phyloP scores from a whole-genome alignment of 1,140 invertebrate species.

The Cryptotermes secundus region DNA sequence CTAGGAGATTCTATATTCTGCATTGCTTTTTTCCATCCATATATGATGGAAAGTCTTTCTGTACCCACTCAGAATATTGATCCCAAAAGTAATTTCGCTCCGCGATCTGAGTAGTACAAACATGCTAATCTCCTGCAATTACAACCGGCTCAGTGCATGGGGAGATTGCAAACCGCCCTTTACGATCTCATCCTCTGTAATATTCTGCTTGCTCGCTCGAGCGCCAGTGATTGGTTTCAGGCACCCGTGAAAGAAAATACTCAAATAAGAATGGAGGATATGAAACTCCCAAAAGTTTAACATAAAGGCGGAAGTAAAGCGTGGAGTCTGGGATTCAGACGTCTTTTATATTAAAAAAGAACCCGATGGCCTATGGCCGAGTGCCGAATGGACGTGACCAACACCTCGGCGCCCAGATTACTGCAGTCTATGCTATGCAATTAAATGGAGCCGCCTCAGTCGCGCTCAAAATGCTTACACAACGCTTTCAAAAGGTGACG shows the following conservation, averaged over 20 bases:
- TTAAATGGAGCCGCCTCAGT: no score
- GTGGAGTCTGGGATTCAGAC: background rate
- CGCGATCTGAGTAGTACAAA: background rate
- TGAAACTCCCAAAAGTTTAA: background rate
- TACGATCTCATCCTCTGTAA: background rate
- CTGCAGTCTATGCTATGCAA: no score
- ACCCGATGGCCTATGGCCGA: background rate
- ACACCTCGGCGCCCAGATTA: no score
- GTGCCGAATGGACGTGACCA: background rate
- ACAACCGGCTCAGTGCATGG: background rate
- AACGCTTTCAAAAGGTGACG: no score
- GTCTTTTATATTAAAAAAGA: background rate
- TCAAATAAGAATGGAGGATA: background rate
- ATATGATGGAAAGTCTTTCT: background rate
- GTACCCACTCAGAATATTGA: background rate
- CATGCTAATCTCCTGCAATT: constrained; percentile 6
- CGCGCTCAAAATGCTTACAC: no score
- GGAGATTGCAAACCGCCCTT: background rate
- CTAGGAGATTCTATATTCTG: background rate
- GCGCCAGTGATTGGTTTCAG: background rate
- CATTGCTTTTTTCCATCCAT: background rate
- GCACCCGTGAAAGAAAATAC: background rate
- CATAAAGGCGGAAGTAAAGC: background rate
- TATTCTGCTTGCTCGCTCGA: background rate
- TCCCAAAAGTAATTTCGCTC: background rate